These are phyloP conservation scores for Phymatocera aterrima DNA, from an alignment of 2,888 invertebrate genomes.

Conservation along the genomic window DNA sequence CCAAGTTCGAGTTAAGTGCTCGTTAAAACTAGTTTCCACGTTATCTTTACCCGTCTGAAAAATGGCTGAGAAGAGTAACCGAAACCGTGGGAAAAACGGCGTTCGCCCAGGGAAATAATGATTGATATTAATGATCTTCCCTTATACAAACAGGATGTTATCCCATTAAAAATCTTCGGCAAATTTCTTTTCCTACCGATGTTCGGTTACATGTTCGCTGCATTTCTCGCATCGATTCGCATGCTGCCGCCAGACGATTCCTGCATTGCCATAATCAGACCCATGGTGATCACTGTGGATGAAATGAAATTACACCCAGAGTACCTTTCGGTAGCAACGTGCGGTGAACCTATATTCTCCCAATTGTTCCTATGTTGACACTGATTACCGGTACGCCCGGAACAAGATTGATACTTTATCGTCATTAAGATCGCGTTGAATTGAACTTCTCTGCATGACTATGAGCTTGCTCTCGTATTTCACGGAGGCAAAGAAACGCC, in stretches of 20 bases:
- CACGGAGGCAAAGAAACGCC: no score
- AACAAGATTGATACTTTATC: no score
- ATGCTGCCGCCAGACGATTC: neutral
- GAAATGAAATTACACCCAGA: no score
- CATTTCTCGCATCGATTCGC: neutral
- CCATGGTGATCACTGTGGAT: no score
- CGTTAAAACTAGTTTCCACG: conserved; percentile 58
- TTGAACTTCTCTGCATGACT: no score
- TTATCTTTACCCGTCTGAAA: conserved; percentile 56
- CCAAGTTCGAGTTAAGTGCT: conserved; percentile 58
- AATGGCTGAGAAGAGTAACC: conserved; percentile 44
- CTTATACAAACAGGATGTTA: neutral
- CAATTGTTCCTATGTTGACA: no score
- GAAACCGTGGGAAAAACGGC: conserved; percentile 33
- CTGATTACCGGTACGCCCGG: no score
- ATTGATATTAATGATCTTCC: conserved; percentile 37
- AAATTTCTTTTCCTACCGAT: neutral
- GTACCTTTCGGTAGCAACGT: no score
- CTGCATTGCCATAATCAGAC: no score
- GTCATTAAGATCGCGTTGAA: no score
- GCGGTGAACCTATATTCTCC: no score
- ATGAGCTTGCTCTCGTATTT: no score
- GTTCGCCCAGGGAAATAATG: conserved; percentile 2
- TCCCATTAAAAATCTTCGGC: neutral
- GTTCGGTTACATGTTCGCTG: neutral